Base-by-base conservation (phyloP, 2,888 invertebrate genomes). In the Nymphalis urticae region DNA sequence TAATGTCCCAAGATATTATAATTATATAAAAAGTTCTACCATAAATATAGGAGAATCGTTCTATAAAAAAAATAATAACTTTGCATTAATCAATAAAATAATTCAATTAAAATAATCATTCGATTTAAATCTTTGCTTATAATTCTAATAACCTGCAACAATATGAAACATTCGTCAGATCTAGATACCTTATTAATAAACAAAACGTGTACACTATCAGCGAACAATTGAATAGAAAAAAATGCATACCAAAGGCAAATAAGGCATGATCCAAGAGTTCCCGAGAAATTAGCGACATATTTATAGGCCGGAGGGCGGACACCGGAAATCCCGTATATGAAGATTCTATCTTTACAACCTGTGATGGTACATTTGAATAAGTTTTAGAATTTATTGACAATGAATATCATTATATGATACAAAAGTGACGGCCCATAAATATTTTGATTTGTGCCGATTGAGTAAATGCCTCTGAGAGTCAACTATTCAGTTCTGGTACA, bases 261-360 rank as follows among this genome's bases (percentile, higher is more conserved):
- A 72, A 68, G 68, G 64, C 73, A 64, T 73, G 75, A 74, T 73
- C 72, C 71, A 73, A 82, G 82, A 79, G 77, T 85, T 85, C 84
- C 77, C 72, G 79, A 78, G 86, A 87, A 85, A 87, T 87, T 86
- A 82, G 88, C 87, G 81, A 86, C 77, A 80, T 77, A 82, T 78
- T 78, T 75, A 76, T 75, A 76, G 75, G 67, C 77, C 72, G 66
- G 69, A 66, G 76, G 74, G 73, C 82, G 85, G 86, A 86, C 88
- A 80, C 88, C 90, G 91, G 91, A 91, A 89, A 90, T 90, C 89
- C 90, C 85, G 86, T 88, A 85, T 82, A 88, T 89, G 86, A 89
- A 89, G 90, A 90, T 91, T 76, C 71, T 85, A 91, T 90, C 90
- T 85, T 80, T 80, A 74, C 73, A 78, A 80, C 81, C 78, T 85